phyloP scores from a whole-genome alignment of 2,888 invertebrate species.

The Andricus curvator region DNA sequence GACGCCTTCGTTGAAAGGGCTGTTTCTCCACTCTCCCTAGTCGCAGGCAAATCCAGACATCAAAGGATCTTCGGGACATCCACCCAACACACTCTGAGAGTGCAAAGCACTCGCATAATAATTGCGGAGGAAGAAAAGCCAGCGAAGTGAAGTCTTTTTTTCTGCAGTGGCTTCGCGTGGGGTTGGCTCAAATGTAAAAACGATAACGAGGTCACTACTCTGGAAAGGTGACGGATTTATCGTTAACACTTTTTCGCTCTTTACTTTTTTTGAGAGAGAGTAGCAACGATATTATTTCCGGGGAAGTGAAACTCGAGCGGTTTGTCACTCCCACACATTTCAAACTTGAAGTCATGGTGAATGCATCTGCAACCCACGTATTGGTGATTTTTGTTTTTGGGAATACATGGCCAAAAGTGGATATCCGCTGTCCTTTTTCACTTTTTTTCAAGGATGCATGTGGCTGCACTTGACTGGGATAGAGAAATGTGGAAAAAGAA shows the following conservation, averaged over 20 bases:
- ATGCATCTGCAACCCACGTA: not conserved
- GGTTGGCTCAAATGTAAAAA: conserved; percentile 44
- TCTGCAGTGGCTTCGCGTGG: not conserved
- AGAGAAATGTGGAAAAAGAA: too few relatives aligned
- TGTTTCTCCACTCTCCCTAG: conserved; percentile 59
- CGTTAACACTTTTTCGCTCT: not conserved
- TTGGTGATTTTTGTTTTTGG: not conserved
- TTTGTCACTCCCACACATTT: not conserved
- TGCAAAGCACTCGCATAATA: conserved; percentile 56
- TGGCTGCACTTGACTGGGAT: too few relatives aligned
- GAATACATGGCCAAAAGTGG: not conserved
- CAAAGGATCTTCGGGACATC: conserved; percentile 67
- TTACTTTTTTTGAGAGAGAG: not conserved
- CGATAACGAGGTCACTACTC: conserved; percentile 63
- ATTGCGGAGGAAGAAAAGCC: conserved; percentile 59
- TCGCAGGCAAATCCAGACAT: conserved; percentile 63
- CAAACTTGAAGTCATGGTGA: not conserved
- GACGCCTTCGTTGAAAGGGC: conserved; percentile 72
- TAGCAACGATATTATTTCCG: not conserved
- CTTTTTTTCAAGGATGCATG: not conserved
- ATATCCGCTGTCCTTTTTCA: not conserved
- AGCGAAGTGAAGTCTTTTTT: not conserved
- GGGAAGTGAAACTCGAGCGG: not conserved
- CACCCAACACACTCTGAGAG: conserved; percentile 11
- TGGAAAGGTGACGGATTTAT: conserved; percentile 12